Evolutionary conservation across 2,888 invertebrate genomes (phyloP).

Genomic region (Lasius fuliginosus): DNA sequence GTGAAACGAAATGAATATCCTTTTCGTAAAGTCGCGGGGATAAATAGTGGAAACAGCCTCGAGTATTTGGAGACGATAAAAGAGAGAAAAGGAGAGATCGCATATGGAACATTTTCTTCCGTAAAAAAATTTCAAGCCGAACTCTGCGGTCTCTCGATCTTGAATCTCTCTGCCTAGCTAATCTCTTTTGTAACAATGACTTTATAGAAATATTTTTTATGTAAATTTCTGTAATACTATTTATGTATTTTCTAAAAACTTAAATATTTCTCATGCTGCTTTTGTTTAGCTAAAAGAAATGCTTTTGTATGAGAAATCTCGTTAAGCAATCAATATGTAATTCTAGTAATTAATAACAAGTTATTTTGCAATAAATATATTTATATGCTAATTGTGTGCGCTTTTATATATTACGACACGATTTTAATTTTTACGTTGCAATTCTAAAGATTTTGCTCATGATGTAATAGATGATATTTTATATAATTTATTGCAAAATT

Average conservation of each 20-base stretch:
- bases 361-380: neutral
- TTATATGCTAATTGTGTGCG: too few species aligned
- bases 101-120: too few species aligned
- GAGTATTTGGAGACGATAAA: neutral
- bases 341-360: neutral
- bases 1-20: conserved; percentile 16
- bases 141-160: neutral
- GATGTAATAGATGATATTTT: too few species aligned
- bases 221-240: neutral
- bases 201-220: neutral
- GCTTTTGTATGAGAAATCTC: neutral
- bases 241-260: neutral
- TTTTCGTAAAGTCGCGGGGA: neutral
- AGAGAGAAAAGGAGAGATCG: neutral
- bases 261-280: neutral
- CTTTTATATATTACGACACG: too few species aligned
- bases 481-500: too few species aligned
- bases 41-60: neutral
- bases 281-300: neutral
- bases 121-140: neutral
- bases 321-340: neutral
- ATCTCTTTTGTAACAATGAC: neutral
- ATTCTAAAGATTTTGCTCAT: too few species aligned
- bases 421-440: too few species aligned
- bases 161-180: neutral